These are phyloP conservation scores for Butastur rufipennis DNA, from an alignment of 2,113 vertebrate genomes.

Conservation along the genomic window DNA sequence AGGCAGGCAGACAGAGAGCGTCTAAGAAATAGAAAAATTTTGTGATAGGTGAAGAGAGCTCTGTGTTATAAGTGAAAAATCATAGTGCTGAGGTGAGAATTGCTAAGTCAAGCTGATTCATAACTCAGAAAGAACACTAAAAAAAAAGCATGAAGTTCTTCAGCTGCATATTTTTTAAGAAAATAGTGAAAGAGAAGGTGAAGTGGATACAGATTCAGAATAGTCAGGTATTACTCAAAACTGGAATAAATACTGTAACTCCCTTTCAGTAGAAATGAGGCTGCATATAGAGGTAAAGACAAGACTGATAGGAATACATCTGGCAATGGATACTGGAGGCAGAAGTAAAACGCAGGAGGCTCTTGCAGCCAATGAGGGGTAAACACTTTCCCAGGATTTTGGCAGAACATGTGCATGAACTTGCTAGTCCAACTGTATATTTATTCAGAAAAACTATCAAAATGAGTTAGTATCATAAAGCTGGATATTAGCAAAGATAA, in stretches of 20 bases:
- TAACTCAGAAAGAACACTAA: not conserved
- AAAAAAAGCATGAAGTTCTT: not conserved
- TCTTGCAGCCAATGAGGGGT: not conserved
- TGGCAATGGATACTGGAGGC: not conserved
- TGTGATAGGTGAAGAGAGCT: not conserved
- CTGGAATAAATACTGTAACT: not conserved
- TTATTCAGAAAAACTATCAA: not conserved
- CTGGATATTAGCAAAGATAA: not conserved
- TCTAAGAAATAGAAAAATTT: not conserved
- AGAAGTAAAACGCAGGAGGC: not conserved
- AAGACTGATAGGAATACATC: not conserved
- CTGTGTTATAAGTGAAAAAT: constrained; percentile 15
- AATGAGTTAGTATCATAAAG: not conserved
- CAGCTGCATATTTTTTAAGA: not conserved
- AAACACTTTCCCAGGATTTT: not conserved
- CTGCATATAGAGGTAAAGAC: not conserved
- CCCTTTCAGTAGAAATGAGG: not conserved
- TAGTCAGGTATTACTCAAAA: not conserved
- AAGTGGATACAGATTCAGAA: not conserved
- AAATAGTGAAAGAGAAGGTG: not conserved
- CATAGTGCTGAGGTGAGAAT: not conserved
- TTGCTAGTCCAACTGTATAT: not conserved
- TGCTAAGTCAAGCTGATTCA: constrained; percentile 7
- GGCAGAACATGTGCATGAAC: not conserved
- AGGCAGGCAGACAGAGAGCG: not conserved